A percentile compares a stretch with the other conserved stretches of the same genome.
phyloP scores from a whole-genome alignment of 92 coral and sea anemone genomes.

The Epizoanthus fatuus region DNA sequence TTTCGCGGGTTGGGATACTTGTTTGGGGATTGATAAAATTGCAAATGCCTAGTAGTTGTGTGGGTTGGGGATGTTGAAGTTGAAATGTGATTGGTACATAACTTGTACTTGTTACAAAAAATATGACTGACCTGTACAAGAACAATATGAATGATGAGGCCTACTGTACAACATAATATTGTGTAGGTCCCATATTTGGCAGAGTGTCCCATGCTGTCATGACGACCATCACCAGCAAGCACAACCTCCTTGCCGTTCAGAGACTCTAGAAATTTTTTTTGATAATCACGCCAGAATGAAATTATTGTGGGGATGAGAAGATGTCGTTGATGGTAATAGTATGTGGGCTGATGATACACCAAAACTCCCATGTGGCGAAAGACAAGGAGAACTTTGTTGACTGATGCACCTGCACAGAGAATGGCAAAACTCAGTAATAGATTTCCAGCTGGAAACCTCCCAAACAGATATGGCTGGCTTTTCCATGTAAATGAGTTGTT shows the following conservation, averaged over 20 bases:
- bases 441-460: conserved; percentile 74
- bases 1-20: no score
- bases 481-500: conserved; percentile 46
- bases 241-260: conserved; percentile 57
- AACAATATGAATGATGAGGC: conserved; percentile 52
- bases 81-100: no score
- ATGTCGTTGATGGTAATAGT: conserved; percentile 70
- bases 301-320: conserved; percentile 68
- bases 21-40: no score
- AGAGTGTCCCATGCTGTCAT: conserved; percentile 78
- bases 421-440: conserved; percentile 69
- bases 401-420: conserved; percentile 72
- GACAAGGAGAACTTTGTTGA: conserved; percentile 68
- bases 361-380: conserved; percentile 66
- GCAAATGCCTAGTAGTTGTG: no score
- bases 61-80: no score
- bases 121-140: conserved; percentile 52
- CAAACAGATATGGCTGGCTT: conserved; percentile 72
- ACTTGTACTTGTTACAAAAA: no score
- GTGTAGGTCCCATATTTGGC: conserved; percentile 77
- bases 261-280: conserved; percentile 36
- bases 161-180: conserved; percentile 68
- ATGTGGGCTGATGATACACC: conserved; percentile 58
- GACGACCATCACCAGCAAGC: conserved; percentile 76
- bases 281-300: conserved; percentile 60